Evolutionary conservation across 2,797 vertebrate species (phyloP).

Genomic region (Aplochiton taeniatus): DNA sequence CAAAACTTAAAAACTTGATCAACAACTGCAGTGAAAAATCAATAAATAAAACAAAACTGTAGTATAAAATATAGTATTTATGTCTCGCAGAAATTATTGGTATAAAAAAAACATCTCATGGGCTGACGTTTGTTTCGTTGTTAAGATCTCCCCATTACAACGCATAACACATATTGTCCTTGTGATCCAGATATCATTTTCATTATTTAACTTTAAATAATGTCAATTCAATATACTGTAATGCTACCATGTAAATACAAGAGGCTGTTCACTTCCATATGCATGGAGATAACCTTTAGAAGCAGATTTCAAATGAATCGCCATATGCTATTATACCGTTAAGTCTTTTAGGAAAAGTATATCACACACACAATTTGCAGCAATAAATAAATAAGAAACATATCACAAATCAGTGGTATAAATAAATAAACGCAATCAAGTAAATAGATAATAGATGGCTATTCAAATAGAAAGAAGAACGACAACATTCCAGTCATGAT

Average conservation of each 20-base stretch:
- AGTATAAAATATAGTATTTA: constrained; percentile 68
- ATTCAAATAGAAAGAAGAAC: constrained; percentile 39
- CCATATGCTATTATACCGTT: constrained; percentile 20
- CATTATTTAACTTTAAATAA: constrained; percentile 39
- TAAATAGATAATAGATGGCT: constrained; percentile 65
- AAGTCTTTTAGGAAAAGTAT: constrained; percentile 25
- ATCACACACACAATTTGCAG: constrained; percentile 34
- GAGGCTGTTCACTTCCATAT: constrained; percentile 31
- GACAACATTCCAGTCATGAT: constrained; percentile 28
- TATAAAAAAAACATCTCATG: constrained; percentile 56
- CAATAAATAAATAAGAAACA: constrained; percentile 50
- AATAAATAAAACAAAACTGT: constrained; percentile 48
- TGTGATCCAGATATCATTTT: constrained; percentile 37
- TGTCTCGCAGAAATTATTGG: constrained; percentile 45
- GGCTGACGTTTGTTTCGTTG: constrained; percentile 51
- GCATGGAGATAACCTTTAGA: constrained; percentile 32
- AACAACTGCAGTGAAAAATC: constrained; percentile 42
- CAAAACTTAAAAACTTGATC: constrained; percentile 41
- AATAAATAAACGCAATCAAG: constrained; percentile 52
- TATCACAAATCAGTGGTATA: constrained; percentile 20
- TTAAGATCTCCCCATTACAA: constrained; percentile 47
- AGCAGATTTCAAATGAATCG: constrained; percentile 10
- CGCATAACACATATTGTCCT: constrained; percentile 32
- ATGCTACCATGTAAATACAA: constrained; percentile 30
- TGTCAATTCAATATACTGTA: constrained; percentile 30